Percentiles rank a stretch among this genome's conserved stretches.
Conservation (phyloP, 2,797 vertebrate genomes). For the Mareca penelope region DNA sequence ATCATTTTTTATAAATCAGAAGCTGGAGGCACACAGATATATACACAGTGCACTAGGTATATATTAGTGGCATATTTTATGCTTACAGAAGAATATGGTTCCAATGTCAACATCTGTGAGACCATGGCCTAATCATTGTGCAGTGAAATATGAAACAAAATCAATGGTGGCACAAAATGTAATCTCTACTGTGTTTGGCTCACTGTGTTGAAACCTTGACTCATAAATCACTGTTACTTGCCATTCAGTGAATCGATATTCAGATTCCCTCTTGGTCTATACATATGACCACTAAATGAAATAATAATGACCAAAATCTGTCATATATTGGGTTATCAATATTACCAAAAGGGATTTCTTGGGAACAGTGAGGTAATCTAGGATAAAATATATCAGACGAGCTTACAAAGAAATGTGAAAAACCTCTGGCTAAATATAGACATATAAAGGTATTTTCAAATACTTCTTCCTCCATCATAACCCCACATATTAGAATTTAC, state of each 20-base stretch:
- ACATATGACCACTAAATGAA: constrained; percentile 87
- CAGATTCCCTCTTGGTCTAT: constrained; percentile 87
- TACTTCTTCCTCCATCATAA: neutral
- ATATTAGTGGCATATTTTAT: neutral
- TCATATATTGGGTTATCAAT: constrained; percentile 80
- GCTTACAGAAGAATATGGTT: constrained; percentile 37
- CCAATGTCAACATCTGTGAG: constrained; percentile 59
- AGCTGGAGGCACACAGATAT: neutral
- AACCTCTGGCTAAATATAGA: constrained; percentile 23
- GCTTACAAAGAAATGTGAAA: constrained; percentile 54
- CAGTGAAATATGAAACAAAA: constrained; percentile 77
- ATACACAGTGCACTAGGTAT: neutral
- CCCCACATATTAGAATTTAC: neutral
- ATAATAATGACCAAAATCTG: constrained; percentile 83
- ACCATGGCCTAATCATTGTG: constrained; percentile 56
- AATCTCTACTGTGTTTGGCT: constrained; percentile 77
- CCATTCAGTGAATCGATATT: constrained; percentile 90
- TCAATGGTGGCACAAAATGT: constrained; percentile 72
- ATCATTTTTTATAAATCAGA: neutral
- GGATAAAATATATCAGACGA: constrained; percentile 59
- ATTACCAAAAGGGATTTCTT: constrained; percentile 72
- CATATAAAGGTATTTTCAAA: neutral
- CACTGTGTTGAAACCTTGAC: constrained; percentile 78
- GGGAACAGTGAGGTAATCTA: constrained; percentile 65
- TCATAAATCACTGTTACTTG: constrained; percentile 91